Conservation (phyloP, 1,140 invertebrate species). For the Drosophila equinoxialis region DNA sequence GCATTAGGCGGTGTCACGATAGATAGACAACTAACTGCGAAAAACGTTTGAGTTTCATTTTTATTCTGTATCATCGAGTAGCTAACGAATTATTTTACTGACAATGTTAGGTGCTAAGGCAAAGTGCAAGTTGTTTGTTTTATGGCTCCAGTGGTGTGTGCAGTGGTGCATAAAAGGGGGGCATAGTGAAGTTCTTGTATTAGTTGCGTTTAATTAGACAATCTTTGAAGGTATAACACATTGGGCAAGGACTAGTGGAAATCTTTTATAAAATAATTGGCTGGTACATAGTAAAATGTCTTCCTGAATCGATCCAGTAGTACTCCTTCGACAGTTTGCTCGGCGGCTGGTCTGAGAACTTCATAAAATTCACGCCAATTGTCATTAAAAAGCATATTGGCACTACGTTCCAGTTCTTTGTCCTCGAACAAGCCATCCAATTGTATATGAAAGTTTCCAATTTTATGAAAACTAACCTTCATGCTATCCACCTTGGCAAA, state of each 20-base stretch:
- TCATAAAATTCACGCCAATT: conserved; percentile 71
- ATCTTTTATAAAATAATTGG: conserved; percentile 72
- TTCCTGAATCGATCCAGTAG: conserved; percentile 86
- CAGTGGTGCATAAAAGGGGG: neutral
- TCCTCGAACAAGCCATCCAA: conserved; percentile 65
- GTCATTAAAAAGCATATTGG: conserved; percentile 65
- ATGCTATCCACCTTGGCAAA: conserved; percentile 85
- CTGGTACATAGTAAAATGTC: conserved; percentile 86
- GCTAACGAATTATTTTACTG: neutral
- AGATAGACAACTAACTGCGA: conserved; percentile 29
- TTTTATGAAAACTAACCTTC: conserved; percentile 49
- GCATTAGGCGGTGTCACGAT: conserved; percentile 43
- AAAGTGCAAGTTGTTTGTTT: conserved; percentile 20
- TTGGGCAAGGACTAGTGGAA: conserved; percentile 40
- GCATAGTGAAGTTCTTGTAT: too few relatives aligned
- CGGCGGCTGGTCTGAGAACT: conserved; percentile 85
- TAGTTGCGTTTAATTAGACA: too few relatives aligned
- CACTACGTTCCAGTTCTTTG: conserved; percentile 65
- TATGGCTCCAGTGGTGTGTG: neutral
- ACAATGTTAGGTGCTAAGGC: conserved; percentile 31
- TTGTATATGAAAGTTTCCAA: conserved; percentile 63
- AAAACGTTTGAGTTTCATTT: conserved; percentile 21
- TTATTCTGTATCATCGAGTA: conserved; percentile 37
- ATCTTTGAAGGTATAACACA: too few relatives aligned
- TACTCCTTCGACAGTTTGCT: conserved; percentile 86